A percentile compares a stretch with the other conserved stretches of the same genome.
Evolutionary conservation across 2,797 vertebrate species (phyloP).

Genomic region (Sebastes matsubarae): DNA sequence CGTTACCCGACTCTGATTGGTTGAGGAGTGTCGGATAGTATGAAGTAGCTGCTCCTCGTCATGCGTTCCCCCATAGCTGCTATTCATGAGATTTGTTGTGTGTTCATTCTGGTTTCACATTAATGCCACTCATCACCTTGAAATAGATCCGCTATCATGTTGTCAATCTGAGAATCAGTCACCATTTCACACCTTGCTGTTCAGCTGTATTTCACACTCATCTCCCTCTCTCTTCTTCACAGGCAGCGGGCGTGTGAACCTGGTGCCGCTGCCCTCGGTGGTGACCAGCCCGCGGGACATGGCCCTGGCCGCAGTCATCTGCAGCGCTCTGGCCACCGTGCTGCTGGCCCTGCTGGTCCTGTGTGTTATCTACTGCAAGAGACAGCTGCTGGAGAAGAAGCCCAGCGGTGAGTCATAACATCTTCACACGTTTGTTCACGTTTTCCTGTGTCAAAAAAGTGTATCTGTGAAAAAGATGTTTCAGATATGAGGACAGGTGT

Average conservation of each 20-base stretch:
- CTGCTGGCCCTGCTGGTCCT: constrained; percentile 94
- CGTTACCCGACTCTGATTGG: constrained; percentile 11
- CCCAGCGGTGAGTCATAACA: constrained; percentile 86
- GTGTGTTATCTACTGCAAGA: constrained; percentile 96
- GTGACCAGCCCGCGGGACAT: constrained; percentile 94
- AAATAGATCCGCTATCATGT: background rate
- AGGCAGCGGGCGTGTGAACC: constrained; percentile 94
- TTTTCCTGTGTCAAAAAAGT: background rate
- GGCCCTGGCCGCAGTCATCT: constrained; percentile 94
- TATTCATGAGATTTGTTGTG: background rate
- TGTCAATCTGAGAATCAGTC: background rate
- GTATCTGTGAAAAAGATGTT: background rate
- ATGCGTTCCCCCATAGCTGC: background rate
- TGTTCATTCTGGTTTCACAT: background rate
- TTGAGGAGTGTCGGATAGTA: background rate
- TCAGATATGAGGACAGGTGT: background rate
- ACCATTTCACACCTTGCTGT: background rate
- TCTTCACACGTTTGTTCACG: background rate
- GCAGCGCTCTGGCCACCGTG: constrained; percentile 94
- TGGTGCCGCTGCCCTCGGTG: constrained; percentile 90
- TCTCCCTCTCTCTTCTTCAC: background rate
- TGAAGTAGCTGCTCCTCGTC: background rate
- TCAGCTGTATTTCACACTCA: background rate
- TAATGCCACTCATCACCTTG: background rate
- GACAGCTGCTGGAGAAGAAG: constrained; percentile 97